phyloP scores from a whole-genome alignment of 2,113 vertebrate genomes.

The Proteles cristata region DNA sequence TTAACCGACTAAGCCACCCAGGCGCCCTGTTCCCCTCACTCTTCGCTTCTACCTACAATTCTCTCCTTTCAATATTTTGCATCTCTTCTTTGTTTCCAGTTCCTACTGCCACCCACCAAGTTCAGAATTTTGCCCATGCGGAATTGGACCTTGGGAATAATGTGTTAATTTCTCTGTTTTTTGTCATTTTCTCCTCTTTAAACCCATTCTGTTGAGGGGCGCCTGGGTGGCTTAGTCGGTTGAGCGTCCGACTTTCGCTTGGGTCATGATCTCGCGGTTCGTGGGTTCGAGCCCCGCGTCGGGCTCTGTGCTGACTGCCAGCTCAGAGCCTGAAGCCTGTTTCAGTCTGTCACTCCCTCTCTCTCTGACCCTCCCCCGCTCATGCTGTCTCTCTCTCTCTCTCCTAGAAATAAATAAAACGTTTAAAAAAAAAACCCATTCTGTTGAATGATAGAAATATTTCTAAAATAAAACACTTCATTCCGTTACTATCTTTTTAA shows the following conservation, averaged over 20 bases:
- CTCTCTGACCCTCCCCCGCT: too few species aligned
- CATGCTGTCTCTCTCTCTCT: too few species aligned
- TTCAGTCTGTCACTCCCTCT: too few species aligned
- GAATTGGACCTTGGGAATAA: not conserved
- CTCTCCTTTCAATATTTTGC: fast-evolving
- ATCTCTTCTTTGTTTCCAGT: not conserved
- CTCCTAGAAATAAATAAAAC: too few species aligned
- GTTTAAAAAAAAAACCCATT: too few species aligned
- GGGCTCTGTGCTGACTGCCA: too few species aligned
- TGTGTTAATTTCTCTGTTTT: not conserved
- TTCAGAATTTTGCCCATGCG: not conserved
- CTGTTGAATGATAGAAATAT: not conserved
- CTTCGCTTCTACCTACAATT: not conserved
- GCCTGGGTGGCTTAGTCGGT: too few species aligned
- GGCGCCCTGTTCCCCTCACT: not conserved
- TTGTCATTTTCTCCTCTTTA: not conserved
- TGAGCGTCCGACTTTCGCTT: too few species aligned
- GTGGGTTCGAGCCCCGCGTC: too few species aligned
- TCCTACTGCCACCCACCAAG: fast-evolving
- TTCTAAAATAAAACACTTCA: not conserved
- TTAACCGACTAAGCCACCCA: too few species aligned
- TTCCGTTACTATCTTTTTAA: not conserved
- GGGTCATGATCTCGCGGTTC: too few species aligned
- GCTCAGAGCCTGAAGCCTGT: too few species aligned
- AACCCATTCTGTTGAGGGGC: not conserved